Conservation (phyloP, 2,888 invertebrate genomes). For the Beris chalybata region DNA sequence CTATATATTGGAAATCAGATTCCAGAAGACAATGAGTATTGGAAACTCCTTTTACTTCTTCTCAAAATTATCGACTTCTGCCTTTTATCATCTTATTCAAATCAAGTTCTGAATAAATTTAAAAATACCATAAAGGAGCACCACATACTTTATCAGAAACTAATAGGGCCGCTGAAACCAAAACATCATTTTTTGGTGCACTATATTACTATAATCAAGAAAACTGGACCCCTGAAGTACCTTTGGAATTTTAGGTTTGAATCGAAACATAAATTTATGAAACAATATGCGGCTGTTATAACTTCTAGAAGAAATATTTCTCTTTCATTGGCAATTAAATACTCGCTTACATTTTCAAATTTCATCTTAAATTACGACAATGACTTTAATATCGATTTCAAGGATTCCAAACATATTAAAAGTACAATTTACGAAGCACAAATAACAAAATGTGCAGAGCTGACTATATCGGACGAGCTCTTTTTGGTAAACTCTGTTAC, state of each 20-base stretch:
- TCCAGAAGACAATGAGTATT: constrained; percentile 20
- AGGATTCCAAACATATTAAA: too few relatives aligned
- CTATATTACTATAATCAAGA: neutral
- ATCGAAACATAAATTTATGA: constrained; percentile 41
- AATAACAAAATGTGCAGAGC: too few relatives aligned
- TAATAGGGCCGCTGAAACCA: constrained; percentile 14
- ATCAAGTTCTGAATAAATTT: neutral
- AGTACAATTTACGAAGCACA: too few relatives aligned
- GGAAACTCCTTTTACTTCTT: constrained; percentile 5
- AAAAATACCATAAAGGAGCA: neutral
- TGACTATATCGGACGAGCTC: too few relatives aligned
- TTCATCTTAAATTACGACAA: too few relatives aligned
- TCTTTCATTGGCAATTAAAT: neutral
- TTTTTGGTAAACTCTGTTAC: too few relatives aligned
- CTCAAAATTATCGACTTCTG: constrained; percentile 5
- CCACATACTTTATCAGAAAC: neutral
- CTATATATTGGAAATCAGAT: constrained; percentile 27
- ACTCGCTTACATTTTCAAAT: too few relatives aligned
- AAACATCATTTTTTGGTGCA: constrained; percentile 2
- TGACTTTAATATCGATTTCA: too few relatives aligned
- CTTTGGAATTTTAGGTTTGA: constrained; percentile 40
- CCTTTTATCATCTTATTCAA: constrained; percentile 9
- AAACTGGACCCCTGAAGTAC: neutral
- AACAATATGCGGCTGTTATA: constrained; percentile 42
- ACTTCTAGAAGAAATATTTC: constrained; percentile 43